Evolutionary conservation across 2,797 vertebrate genomes (phyloP).

Genomic region (Paguma larvata): DNA sequence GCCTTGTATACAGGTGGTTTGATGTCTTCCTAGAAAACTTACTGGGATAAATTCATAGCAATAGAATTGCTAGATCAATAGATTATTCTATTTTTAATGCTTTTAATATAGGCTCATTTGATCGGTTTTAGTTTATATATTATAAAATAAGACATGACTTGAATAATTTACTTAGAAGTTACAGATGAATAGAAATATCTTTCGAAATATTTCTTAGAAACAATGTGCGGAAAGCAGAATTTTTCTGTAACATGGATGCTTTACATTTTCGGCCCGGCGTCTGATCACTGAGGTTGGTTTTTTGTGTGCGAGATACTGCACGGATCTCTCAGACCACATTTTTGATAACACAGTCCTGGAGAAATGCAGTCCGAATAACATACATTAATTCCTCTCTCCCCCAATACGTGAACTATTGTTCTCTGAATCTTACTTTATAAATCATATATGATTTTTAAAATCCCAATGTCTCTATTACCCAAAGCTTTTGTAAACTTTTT

Average conservation of each 20-base stretch:
- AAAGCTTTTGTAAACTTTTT: conserved; percentile 17
- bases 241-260: neutral
- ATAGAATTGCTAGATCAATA: conserved; percentile 13
- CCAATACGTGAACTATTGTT: neutral
- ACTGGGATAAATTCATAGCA: neutral
- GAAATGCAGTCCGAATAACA: neutral
- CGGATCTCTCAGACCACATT: neutral
- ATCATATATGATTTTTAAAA: neutral
- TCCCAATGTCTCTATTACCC: neutral
- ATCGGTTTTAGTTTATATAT: neutral
- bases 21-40: neutral
- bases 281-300: neutral
- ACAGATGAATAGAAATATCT: neutral
- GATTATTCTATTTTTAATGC: neutral
- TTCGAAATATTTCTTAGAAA: neutral
- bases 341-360: neutral
- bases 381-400: neutral
- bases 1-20: neutral
- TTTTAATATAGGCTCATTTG: conserved; percentile 15
- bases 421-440: conserved; percentile 6
- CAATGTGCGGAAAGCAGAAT: neutral
- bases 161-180: conserved; percentile 5
- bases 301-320: neutral
- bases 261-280: neutral
- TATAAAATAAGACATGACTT: neutral